phyloP scores from a whole-genome alignment of 2,888 invertebrate species.

The Dione juno region DNA sequence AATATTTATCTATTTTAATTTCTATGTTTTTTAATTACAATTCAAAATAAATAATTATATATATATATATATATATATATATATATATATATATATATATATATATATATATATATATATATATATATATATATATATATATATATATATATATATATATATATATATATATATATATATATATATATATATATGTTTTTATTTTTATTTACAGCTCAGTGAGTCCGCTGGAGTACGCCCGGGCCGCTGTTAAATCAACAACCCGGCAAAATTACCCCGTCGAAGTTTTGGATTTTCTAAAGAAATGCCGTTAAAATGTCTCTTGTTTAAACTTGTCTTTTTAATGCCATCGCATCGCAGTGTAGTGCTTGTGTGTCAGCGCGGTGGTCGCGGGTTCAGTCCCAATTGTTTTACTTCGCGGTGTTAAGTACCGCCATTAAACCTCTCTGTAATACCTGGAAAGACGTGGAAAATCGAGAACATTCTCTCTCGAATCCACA shows the following conservation, averaged over 20 bases:
- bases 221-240: conserved; percentile 70
- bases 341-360: background rate
- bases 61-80: too few species aligned
- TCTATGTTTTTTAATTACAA: too few species aligned
- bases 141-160: too few species aligned
- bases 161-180: too few species aligned
- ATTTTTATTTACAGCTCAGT: conserved; percentile 57
- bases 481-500: too few species aligned
- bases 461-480: background rate
- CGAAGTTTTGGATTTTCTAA: conserved; percentile 72
- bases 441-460: too few species aligned
- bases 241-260: conserved; percentile 63
- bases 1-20: too few species aligned
- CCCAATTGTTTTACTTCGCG: background rate
- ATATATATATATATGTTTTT: too few species aligned
- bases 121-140: too few species aligned
- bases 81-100: too few species aligned
- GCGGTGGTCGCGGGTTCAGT: background rate
- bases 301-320: conserved; percentile 66
- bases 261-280: conserved; percentile 63
- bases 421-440: background rate
- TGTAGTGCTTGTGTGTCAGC: background rate
- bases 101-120: too few species aligned
- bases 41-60: too few species aligned
- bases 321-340: background rate